Percentiles rank a stretch among this genome's conserved stretches.
Conservation (phyloP, 2,888 invertebrate species). For the Drosophila silvestris region DNA sequence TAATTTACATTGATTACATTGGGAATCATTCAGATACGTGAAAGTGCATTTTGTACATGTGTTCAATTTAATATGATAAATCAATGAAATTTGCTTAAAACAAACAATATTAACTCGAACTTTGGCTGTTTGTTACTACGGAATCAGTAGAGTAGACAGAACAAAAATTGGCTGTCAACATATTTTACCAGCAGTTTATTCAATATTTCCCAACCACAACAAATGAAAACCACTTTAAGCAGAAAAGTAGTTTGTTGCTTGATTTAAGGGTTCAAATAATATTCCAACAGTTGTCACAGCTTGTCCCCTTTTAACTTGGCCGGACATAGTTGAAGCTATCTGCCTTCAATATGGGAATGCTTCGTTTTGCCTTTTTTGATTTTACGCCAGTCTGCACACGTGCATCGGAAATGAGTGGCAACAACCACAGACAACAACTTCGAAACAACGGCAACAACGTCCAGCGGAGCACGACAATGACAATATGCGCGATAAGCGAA, state of each 20-base stretch:
- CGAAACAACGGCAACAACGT: not conserved
- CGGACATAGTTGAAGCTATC: conserved; percentile 19
- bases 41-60: not conserved
- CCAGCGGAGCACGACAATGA: conserved; percentile 45
- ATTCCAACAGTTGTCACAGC: conserved; percentile 38
- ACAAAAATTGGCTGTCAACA: not conserved
- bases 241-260: not conserved
- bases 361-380: conserved; percentile 29
- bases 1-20: no score
- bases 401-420: conserved; percentile 66
- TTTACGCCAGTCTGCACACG: conserved; percentile 65
- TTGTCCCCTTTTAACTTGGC: not conserved
- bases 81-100: not conserved
- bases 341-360: conserved; percentile 15
- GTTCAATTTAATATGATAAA: not conserved
- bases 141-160: not conserved
- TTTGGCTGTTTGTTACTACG: not conserved
- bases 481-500: conserved; percentile 60
- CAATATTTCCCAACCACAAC: not conserved
- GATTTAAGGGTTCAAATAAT: not conserved
- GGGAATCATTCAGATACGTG: not conserved
- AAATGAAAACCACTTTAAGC: not conserved
- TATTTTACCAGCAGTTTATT: not conserved
- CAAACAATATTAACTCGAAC: no score
- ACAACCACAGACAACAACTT: conserved; percentile 12